Evolutionary conservation across 2,888 invertebrate species (phyloP), one percentile per base, ranked within the genome.

Genomic region (Onchidella celtica): DNA sequence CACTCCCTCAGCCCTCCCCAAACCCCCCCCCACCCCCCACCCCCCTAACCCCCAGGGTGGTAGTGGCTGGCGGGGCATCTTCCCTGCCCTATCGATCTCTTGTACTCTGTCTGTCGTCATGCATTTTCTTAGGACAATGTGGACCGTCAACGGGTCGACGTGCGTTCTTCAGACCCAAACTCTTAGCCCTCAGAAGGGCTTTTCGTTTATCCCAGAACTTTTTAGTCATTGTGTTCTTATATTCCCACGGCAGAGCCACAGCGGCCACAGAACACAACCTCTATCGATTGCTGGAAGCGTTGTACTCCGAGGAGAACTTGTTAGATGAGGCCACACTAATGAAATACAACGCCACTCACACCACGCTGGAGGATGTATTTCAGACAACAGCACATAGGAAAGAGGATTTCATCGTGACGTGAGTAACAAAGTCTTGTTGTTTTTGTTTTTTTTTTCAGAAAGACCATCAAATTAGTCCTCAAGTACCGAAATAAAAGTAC

Each of bases 321-420:
- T 78, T 86, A 2, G 69, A 84, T 59, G 36, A 38, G 0, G 72
- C 32, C n/a, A 47, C 77, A 17, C 70, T 88, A 14, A 6, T 77
- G 2, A 40, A 61, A 6, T 79, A 82, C 66, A 85, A 86, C 36
- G 86, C 86, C 3, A 69, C 79, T 14, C 59, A 83, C 34, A 59
- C 89, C 32, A 85, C 84, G 0, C 36, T 90, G 47, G 87, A 86
- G 21, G 84, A 88, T 2, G 68, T 90, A 6, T 88, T 82, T 63
- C 32, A 69, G 17, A 69, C 77, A 2, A 83, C 89, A 0, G 87
- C 87, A 1, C 91, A 91, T 72, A 80, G 59, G n/a, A 88, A 88
- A 61, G 86, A 89, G 29, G 90, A 91, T 75, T 83, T 91, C 55
- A 88, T 91, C 72, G 87, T 89, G 17, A 86, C 83, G 90, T 89